A percentile compares a stretch with the other conserved stretches of the same genome.
phyloP scores from a whole-genome alignment of 2,888 invertebrate species.

The Xestobium rufovillosum region DNA sequence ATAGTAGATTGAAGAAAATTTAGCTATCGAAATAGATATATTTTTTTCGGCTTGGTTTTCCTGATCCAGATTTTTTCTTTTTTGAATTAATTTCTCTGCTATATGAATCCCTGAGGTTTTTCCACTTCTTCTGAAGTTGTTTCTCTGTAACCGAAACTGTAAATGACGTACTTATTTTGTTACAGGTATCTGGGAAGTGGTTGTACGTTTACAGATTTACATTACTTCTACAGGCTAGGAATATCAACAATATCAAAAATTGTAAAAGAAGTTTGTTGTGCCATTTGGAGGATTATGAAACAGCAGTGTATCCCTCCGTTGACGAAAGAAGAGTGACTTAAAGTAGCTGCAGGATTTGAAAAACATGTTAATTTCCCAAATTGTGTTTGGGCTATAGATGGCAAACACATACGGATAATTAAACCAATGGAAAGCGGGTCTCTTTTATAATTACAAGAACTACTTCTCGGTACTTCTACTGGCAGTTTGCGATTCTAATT shows the following conservation, averaged over 20 bases:
- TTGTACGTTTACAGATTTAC: slow-evolving; percentile 14
- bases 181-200: slow-evolving; percentile 16
- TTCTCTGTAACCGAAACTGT: too few species aligned
- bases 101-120: too few species aligned
- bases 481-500: slow-evolving; percentile 28
- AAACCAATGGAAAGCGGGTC: slow-evolving; percentile 26
- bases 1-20: too few species aligned
- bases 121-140: too few species aligned
- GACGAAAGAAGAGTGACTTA: not conserved
- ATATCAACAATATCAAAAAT: slow-evolving; percentile 17
- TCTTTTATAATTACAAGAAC: slow-evolving; percentile 27
- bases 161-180: slow-evolving; percentile 1
- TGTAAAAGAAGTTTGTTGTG: slow-evolving; percentile 12
- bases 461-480: slow-evolving; percentile 29
- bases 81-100: too few species aligned
- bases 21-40: too few species aligned
- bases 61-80: too few species aligned
- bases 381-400: slow-evolving; percentile 11
- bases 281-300: slow-evolving; percentile 11
- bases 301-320: not conserved
- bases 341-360: slow-evolving; percentile 22
- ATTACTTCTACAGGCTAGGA: slow-evolving; percentile 16
- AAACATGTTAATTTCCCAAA: slow-evolving; percentile 29
- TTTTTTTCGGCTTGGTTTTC: too few species aligned
- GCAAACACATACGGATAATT: slow-evolving; percentile 28